Percentiles rank a stretch among this genome's conserved stretches.
Conservation (phyloP, 2,888 invertebrate species). For the Nymphalis c-album region DNA sequence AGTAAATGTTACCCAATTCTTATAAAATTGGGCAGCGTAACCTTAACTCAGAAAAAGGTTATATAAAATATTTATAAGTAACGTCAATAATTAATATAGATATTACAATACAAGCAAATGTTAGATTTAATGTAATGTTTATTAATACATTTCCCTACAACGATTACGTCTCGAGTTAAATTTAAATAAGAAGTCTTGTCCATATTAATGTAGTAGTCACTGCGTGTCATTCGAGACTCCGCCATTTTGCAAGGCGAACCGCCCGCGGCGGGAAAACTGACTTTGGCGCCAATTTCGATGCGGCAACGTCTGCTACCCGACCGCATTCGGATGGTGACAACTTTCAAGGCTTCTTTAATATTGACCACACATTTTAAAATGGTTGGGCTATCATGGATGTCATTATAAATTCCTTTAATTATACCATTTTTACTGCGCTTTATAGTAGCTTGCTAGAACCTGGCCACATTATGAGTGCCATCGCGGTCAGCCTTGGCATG, state of each 20-base stretch:
- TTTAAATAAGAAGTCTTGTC: slow-evolving; percentile 50
- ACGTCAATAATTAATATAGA: not conserved
- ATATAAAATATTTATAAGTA: too few relatives aligned
- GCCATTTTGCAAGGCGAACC: slow-evolving; percentile 80
- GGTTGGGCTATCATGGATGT: slow-evolving; percentile 45
- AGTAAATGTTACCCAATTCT: too few relatives aligned
- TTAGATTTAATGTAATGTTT: not conserved
- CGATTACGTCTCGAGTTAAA: slow-evolving; percentile 13
- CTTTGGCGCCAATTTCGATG: slow-evolving; percentile 79
- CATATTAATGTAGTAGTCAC: slow-evolving; percentile 55
- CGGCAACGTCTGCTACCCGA: slow-evolving; percentile 56
- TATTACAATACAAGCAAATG: not conserved
- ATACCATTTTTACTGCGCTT: slow-evolving; percentile 71
- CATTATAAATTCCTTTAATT: slow-evolving; percentile 76
- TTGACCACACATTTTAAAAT: slow-evolving; percentile 43
- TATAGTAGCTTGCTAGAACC: slow-evolving; percentile 48
- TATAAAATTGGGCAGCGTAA: too few relatives aligned
- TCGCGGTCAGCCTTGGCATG: slow-evolving; percentile 37
- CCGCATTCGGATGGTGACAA: slow-evolving; percentile 49
- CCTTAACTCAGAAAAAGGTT: too few relatives aligned
- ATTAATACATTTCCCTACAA: not conserved
- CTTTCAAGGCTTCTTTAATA: slow-evolving; percentile 40
- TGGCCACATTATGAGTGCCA: slow-evolving; percentile 47
- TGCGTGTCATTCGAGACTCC: slow-evolving; percentile 76
- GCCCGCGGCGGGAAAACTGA: slow-evolving; percentile 77